Conservation (phyloP, 2,888 invertebrate genomes). For the Quadroppia sp. region DNA sequence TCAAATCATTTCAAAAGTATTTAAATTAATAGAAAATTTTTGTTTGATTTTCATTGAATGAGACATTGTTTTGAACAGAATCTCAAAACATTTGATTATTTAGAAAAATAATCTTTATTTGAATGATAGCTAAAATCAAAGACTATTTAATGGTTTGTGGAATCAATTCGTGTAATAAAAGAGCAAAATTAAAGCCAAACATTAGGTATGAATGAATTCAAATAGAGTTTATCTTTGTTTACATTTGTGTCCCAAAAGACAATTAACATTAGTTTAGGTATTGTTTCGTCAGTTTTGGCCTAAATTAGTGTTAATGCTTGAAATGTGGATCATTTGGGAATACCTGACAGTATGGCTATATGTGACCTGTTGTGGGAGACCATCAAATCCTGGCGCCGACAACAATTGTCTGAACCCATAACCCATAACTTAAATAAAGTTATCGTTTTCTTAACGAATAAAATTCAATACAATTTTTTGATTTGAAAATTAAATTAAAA, state of each 20-base stretch:
- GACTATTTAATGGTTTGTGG: too few species aligned
- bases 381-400: background rate
- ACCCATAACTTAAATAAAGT: too few species aligned
- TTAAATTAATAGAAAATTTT: too few species aligned
- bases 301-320: conserved; percentile 26
- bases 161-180: too few species aligned
- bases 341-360: conserved; percentile 25
- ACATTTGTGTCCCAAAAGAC: background rate
- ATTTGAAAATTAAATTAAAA: background rate
- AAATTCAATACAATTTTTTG: conserved; percentile 8
- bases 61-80: too few species aligned
- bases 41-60: too few species aligned
- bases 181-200: too few species aligned
- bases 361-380: background rate
- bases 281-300: conserved; percentile 4
- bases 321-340: conserved; percentile 25
- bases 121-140: too few species aligned
- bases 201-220: background rate
- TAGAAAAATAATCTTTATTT: too few species aligned
- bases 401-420: background rate
- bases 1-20: too few species aligned
- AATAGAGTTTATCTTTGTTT: background rate
- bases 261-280: conserved; percentile 28
- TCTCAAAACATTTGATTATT: too few species aligned
- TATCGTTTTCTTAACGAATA: background rate